Evolutionary conservation across 1,140 invertebrate species (phyloP).

Genomic region (Drosophila teissieri): DNA sequence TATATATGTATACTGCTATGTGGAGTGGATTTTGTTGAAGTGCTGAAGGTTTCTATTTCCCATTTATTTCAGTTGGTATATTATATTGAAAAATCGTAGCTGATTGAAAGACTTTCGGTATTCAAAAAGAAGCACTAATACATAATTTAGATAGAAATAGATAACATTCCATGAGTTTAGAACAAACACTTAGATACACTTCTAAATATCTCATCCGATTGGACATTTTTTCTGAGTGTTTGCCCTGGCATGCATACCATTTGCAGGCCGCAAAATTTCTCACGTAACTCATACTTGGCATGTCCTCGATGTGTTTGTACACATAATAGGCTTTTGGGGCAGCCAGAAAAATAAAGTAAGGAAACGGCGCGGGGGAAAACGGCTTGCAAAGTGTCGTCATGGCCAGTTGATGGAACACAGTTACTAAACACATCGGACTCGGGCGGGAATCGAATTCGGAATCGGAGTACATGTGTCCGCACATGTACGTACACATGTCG

Average conservation of each 20-base stretch:
- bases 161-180: too few relatives aligned
- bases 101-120: too few relatives aligned
- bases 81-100: not conserved
- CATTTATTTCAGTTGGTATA: not conserved
- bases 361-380: not conserved
- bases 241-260: not conserved
- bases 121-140: too few relatives aligned
- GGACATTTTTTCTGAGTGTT: constrained; percentile 12
- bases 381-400: constrained; percentile 41
- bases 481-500: constrained; percentile 57
- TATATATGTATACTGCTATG: constrained; percentile 21
- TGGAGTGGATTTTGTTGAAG: constrained; percentile 8
- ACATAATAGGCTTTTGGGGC: constrained; percentile 47
- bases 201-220: not conserved
- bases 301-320: constrained; percentile 28
- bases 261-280: constrained; percentile 36
- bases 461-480: constrained; percentile 55
- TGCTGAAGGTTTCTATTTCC: not conserved
- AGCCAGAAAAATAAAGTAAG: constrained; percentile 6
- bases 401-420: constrained; percentile 56
- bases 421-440: constrained; percentile 53
- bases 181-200: too few relatives aligned
- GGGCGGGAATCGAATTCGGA: constrained; percentile 36
- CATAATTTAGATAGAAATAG: too few relatives aligned
- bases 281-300: constrained; percentile 35